phyloP scores from a whole-genome alignment of 2,113 vertebrate genomes.

The Cheirogaleus medius region DNA sequence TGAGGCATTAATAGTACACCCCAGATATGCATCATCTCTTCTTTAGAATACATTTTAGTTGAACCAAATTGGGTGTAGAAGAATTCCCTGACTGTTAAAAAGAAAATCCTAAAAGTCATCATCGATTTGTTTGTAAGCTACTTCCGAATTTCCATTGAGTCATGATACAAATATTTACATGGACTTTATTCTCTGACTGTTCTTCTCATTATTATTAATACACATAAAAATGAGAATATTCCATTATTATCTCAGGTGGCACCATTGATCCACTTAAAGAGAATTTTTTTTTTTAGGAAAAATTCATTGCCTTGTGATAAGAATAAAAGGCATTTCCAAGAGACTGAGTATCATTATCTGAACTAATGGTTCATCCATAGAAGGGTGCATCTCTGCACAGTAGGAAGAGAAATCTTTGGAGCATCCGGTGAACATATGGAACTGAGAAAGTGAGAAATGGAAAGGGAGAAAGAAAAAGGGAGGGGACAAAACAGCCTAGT shows the following conservation, averaged over 20 bases:
- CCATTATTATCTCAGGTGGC: not conserved
- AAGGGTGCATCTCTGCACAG: not conserved
- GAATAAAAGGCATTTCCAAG: not conserved
- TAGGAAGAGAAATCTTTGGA: not conserved
- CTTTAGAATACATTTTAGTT: not conserved
- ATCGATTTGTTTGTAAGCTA: not conserved
- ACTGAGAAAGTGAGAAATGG: not conserved
- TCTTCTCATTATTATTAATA: not conserved
- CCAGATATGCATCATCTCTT: not conserved
- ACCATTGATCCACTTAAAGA: not conserved
- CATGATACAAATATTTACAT: not conserved
- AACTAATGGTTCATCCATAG: not conserved
- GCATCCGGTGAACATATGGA: not conserved
- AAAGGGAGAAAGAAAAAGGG: not conserved
- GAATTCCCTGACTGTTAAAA: not conserved
- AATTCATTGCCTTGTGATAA: not conserved
- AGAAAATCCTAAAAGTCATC: not conserved
- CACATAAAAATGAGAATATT: constrained; percentile 4
- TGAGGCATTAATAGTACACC: not conserved
- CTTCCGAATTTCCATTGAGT: not conserved
- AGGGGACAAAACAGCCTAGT: not conserved
- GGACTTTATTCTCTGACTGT: not conserved
- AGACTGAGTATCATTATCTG: not conserved
- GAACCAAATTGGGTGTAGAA: not conserved
- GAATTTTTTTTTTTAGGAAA: not conserved